Evolutionary conservation across 2,888 invertebrate genomes (phyloP), one percentile per base, ranked within the genome.

Genomic region (Eristalis intricaria): DNA sequence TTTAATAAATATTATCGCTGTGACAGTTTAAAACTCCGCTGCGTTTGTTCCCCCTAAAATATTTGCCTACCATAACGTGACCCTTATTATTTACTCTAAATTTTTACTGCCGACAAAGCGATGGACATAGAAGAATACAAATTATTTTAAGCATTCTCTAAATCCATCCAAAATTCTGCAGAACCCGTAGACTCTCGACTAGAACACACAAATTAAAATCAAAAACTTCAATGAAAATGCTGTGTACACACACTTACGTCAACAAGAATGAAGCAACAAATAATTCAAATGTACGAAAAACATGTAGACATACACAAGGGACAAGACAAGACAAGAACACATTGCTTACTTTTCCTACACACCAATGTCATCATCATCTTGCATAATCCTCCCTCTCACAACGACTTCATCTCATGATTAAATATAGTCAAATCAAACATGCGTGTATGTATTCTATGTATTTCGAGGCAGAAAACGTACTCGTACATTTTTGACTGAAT

Each of bases 401-500:
- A 50, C 19, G 50, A n/a, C 19, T 19, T 50, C 50, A 50, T 19
- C 19, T 50, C 19, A 19, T 50, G 50, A 50, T 50, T 50, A 19
- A 50, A 50, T 19, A 19, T 50, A 50, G 15, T 43, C 50, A 32
- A 32, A 32, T 32, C 32, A 32, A 32, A 32, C 32, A 50, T 50
- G n/a, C 19, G 19, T 50, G n/a, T 32, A 32, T 32, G 8, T 32
- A 32, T 10, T 29, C 4, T 10, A 32, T 32, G 26, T 26, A 19
- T 50, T 50, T 50, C 2, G 50, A 32, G 10, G 50, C 19, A 50
- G 8, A 50, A 5, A 50, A 22, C n/a, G 19, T 19, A 19, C 50
- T 50, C n/a, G 19, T 19, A 19, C 50, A 50, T 4, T 38, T 38
- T 38, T 38, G 38, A 50, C n/a, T 56, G 65, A 75, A 76, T 38